Evolutionary conservation across 1,140 invertebrate species (phyloP), one percentile per base, ranked within the genome.

Genomic region (Heliconius eleuchia): DNA sequence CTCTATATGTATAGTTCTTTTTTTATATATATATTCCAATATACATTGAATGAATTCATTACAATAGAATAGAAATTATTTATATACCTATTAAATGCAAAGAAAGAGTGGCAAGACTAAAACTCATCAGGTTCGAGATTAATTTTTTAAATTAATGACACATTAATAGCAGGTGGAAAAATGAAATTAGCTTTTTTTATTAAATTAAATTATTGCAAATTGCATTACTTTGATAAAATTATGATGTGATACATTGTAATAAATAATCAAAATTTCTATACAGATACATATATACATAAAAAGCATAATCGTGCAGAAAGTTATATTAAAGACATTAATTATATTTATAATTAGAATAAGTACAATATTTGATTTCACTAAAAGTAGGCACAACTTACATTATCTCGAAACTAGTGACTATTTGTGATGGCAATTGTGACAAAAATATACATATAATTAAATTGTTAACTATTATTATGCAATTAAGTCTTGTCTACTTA

Each of bases 331-430:
- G n/a, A 46, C 57, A 70, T 70, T 70, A 71, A 76, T 76, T 70
- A 57, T 34, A 27, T 52, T 60, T 60, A 66, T 66, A 66, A 42
- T 42, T 76, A 76, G 57, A 55, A 75, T 81, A 76, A 72, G 46
- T 73, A 57, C 46, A 55, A 77, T 52, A 80, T 34, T 83, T 82
- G 78, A 60, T 80, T 82, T 81, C 34, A 82, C 81, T 84, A 71
- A 77, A 83, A 80, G 74, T 66, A 84, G 77, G 79, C 82, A 88
- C 60, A 66, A 66, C 86, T 89, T 89, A 90, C 78, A 85, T 82
- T 87, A 86, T 83, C 84, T 87, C 83, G 60, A 66, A 85, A 86
- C 88, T 92, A 91, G 84, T 92, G 89, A 92, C 89, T 91, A 90
- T 91, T 77, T 76, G 86, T 80, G 84, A 92, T 92, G 89, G 89